Percentiles rank a stretch among this genome's conserved stretches.
Conservation (phyloP, 2,888 invertebrate species). For the Drosophila melanosoma region DNA sequence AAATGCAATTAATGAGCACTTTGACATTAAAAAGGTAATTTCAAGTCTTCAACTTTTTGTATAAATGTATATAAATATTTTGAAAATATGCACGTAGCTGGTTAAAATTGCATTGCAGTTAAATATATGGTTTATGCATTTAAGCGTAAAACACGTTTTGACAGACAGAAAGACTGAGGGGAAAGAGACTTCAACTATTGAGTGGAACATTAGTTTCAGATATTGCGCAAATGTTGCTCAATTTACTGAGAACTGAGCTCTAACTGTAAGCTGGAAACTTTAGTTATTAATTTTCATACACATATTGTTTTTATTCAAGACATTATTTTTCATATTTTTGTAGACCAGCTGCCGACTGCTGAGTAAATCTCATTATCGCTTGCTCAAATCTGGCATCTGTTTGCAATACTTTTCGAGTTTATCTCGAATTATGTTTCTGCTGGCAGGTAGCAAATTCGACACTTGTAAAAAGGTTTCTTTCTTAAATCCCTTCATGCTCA, state of each 20-base stretch:
- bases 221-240: constrained; percentile 22
- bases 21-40: constrained; percentile 2
- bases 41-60: neutral
- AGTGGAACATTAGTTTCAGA: constrained; percentile 16
- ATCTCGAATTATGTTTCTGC: constrained; percentile 13
- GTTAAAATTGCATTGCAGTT: constrained; percentile 40
- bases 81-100: constrained; percentile 41
- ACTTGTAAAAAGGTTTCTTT: constrained; percentile 56
- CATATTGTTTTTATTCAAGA: neutral
- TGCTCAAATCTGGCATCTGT: constrained; percentile 32
- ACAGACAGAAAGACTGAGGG: neutral
- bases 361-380: constrained; percentile 12
- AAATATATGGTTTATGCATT: constrained; percentile 35
- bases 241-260: constrained; percentile 1
- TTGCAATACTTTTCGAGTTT: constrained; percentile 3
- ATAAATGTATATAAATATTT: constrained; percentile 28
- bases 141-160: constrained; percentile 64
- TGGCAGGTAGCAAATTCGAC: constrained; percentile 55
- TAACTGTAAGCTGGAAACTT: neutral
- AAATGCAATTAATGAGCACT: neutral
- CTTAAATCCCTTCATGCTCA: constrained; percentile 11
- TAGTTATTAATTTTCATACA: neutral
- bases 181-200: neutral
- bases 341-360: constrained; percentile 5
- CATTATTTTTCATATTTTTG: constrained; percentile 1